Evolutionary conservation across 2,797 vertebrate species (phyloP), one percentile per base, ranked within the genome.

Genomic region (Neostethus bicornis): DNA sequence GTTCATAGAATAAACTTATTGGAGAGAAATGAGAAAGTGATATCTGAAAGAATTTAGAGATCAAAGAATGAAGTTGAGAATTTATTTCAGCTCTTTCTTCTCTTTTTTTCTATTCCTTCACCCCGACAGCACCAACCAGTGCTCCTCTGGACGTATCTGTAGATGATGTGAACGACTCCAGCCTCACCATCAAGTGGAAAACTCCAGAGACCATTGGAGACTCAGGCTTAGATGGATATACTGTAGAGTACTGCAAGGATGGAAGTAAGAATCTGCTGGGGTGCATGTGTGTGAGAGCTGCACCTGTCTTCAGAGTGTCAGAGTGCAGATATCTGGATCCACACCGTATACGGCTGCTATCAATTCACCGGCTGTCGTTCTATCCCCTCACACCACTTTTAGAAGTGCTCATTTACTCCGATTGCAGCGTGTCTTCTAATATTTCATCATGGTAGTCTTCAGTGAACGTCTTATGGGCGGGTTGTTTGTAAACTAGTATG

Each of bases 201-300:
- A 69, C 88, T 2, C 95, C 96, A 0, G 93, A 94, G 79, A 88
- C 63, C 50, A 81, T 84, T 0, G 95, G 94, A 51, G 79, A 55
- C 32, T 79, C 85, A 0, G 91, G 91, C 20, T 73, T 97, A 70
- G 91, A 94, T 17, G 96, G 96, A 83, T 98, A 96, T 14, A n/a
- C 89, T 21, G 59, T 99, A 20, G 96, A 99, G 73, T 90, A 93
- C 85, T 81, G 93, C 90, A 93, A 92, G 83, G 93, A 96, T 69
- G 95, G 96, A 91, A 92, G 96, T 98, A 85, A 84, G 95, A 84
- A 5, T 51, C 41, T 16, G 23, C 58, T 19, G 72, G 57, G 52
- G n/a, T 55, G 55, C 72, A 8, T 73, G 59, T 57, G 37, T 55
- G 48, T 41, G 56, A 34, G 60, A 9, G 31, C 77, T 80, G 89